phyloP scores from a whole-genome alignment of 2,113 vertebrate species.

The Parus major region DNA sequence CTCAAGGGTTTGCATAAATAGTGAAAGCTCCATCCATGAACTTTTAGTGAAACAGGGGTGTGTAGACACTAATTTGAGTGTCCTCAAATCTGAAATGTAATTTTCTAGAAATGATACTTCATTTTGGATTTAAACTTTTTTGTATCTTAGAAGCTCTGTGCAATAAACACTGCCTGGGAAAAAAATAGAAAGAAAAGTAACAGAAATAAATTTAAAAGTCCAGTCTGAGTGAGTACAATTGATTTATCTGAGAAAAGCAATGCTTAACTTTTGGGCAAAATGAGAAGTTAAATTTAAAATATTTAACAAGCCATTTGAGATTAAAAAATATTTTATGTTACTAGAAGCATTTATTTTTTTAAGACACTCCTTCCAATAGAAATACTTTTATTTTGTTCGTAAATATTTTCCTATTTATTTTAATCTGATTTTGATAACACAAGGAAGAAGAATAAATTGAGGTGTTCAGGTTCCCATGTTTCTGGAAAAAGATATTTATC shows the following conservation, averaged over 20 bases:
- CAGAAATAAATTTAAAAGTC: not conserved
- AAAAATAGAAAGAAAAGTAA: not conserved
- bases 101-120: not conserved
- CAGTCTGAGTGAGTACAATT: not conserved
- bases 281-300: not conserved
- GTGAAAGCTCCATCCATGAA: not conserved
- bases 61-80: not conserved
- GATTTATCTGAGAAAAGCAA: not conserved
- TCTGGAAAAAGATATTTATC: not conserved
- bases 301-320: not conserved
- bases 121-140: not conserved
- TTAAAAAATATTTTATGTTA: not conserved
- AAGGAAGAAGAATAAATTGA: not conserved
- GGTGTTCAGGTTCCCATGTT: not conserved
- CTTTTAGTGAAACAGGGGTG: not conserved
- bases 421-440: not conserved
- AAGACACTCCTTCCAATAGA: not conserved
- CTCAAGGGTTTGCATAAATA: not conserved
- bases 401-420: not conserved
- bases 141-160: not conserved
- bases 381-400: not conserved
- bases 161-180: rapidly evolving
- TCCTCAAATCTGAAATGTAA: not conserved
- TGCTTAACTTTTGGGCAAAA: not conserved
- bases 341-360: not conserved